Conservation (phyloP, 2,797 vertebrate species). For the Cirrhinus mrigala region DNA sequence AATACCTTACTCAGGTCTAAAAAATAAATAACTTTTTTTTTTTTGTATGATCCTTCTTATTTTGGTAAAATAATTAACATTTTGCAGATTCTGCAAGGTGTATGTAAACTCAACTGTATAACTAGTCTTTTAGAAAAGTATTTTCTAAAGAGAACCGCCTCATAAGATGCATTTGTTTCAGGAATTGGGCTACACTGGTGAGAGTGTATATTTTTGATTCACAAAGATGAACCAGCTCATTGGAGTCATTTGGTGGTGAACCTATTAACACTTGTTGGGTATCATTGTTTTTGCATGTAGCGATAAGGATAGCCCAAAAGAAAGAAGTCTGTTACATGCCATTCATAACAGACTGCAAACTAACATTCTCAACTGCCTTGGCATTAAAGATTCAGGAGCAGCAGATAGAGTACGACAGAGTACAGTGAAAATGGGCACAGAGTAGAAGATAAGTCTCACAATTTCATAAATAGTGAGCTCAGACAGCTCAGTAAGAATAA, state of each 20-base stretch:
- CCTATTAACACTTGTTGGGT: neutral
- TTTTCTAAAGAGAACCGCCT: neutral
- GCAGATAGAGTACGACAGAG: neutral
- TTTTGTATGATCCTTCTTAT: too few species aligned
- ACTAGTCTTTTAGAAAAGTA: neutral
- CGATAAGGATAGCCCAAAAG: neutral
- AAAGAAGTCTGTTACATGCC: neutral
- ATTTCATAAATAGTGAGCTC: neutral
- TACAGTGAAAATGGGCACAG: neutral
- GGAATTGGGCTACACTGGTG: neutral
- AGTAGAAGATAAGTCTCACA: neutral
- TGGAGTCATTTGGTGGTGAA: neutral
- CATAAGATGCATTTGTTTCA: neutral
- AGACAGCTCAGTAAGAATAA: too few species aligned
- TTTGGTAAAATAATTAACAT: too few species aligned
- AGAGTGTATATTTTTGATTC: neutral
- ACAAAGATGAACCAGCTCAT: neutral
- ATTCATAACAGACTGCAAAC: neutral
- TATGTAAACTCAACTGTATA: too few species aligned
- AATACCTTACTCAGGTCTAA: too few species aligned
- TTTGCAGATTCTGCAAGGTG: too few species aligned
- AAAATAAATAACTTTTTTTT: too few species aligned
- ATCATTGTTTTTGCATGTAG: neutral
- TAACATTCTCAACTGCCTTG: neutral
- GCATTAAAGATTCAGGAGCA: neutral